These are phyloP conservation scores for Phortica variegata DNA, from an alignment of 1,140 invertebrate genomes.

Conservation along the genomic window DNA sequence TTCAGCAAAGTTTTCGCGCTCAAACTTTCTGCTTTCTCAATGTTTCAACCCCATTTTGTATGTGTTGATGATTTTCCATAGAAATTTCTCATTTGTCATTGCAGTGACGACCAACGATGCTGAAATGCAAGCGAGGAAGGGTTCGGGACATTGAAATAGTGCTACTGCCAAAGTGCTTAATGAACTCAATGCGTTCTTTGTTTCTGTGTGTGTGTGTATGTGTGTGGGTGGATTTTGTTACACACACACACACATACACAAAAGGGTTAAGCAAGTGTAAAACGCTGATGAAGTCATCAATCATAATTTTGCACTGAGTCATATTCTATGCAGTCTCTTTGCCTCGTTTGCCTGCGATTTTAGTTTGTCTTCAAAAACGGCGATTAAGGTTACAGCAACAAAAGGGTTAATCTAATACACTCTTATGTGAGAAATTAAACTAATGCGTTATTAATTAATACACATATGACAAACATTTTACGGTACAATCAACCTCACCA, in stretches of 20 bases:
- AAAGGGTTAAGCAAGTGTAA: constrained; percentile 52
- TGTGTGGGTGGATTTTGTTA: background rate
- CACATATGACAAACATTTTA: too few relatives aligned
- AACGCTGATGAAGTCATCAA: constrained; percentile 31
- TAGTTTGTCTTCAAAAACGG: too few relatives aligned
- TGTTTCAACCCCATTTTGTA: constrained; percentile 26
- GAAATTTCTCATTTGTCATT: constrained; percentile 24
- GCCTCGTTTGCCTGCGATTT: too few relatives aligned
- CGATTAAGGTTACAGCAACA: too few relatives aligned
- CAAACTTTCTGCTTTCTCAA: too few relatives aligned
- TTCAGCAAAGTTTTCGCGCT: constrained; percentile 37
- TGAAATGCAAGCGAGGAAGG: constrained; percentile 24
- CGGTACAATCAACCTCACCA: too few relatives aligned
- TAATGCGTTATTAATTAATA: too few relatives aligned
- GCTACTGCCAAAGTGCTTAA: constrained; percentile 36
- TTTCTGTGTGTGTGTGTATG: background rate
- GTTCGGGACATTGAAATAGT: constrained; percentile 12
- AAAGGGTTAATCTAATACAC: too few relatives aligned
- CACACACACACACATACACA: constrained; percentile 28
- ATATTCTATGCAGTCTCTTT: too few relatives aligned
- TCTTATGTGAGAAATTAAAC: too few relatives aligned
- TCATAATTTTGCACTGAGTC: constrained; percentile 29
- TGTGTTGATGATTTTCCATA: background rate
- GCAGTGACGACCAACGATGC: too few relatives aligned
- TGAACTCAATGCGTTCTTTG: constrained; percentile 34